Evolutionary conservation across 2,113 vertebrate genomes (phyloP), one percentile per base, ranked within the genome.

Genomic region (Stercorarius parasiticus): DNA sequence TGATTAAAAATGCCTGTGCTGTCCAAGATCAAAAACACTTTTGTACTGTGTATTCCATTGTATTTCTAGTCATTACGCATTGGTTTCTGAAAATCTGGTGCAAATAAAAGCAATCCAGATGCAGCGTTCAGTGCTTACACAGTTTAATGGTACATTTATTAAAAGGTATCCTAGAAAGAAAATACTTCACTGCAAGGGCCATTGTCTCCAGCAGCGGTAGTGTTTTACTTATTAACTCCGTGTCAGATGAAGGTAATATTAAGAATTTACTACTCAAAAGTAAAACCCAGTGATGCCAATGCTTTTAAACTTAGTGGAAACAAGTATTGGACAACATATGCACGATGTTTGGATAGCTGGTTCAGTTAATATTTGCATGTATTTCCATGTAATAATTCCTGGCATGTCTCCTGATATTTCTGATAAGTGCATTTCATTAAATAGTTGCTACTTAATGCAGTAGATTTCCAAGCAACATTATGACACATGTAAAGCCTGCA

Each of bases 381-480:
- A 90, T 94, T 94, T 77, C 90, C 84, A 36, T 86, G 74, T 73
- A 78, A 78, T 91, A 82, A 88, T 86, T 95, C 36, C 73, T 95
- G 94, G 88, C 81, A 58, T 13, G 81, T 67, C 45, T 92, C 88
- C 74, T 82, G 82, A 92, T 96, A 50, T 56, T 83, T 85, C 70
- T 93, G 87, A 66, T 96, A 95, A 95, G 91, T 90, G 42, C 74
- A 34, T 40, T 90, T 80, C 94, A 95, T 84, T 96, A 95, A 97
- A 94, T 83, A 93, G 90, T 94, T 92, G 80, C 95, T 95, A n/a
- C 82, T 93, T 96, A 83, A 88, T 90, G 82, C 91, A 82, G 53
- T 52, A 79, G 58, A 79, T 97, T 97, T 96, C 94, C 91, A 95
- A 72, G 78, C 95, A 95, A 56, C 19, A 2, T 88, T 96, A 85